Conservation (phyloP, 2,888 invertebrate genomes). For the Cephus pygmeus region DNA sequence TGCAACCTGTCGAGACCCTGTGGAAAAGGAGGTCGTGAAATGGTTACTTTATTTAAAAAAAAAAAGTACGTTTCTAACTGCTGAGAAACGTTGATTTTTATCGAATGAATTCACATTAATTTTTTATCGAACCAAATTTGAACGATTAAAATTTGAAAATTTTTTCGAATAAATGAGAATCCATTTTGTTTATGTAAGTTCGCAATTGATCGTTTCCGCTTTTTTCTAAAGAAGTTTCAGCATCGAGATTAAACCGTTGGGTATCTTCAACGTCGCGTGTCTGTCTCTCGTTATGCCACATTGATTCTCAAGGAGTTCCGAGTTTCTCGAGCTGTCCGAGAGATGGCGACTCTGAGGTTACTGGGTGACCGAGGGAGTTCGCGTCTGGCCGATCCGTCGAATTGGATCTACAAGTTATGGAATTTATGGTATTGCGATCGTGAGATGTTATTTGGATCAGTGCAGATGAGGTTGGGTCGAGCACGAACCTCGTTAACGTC, state of each 20-base stretch:
- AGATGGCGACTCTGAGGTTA: background rate
- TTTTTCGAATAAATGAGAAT: background rate
- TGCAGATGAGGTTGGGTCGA: background rate
- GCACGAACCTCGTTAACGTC: background rate
- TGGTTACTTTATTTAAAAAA: background rate
- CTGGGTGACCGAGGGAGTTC: conserved; percentile 2
- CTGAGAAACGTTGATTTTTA: background rate
- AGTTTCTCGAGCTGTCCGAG: background rate
- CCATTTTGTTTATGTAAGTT: background rate
- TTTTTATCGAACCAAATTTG: background rate
- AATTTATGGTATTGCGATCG: background rate
- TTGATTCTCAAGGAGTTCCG: background rate
- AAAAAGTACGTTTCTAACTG: no score
- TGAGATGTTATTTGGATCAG: background rate
- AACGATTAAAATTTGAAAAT: background rate
- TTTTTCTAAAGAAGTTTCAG: background rate
- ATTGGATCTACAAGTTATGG: background rate
- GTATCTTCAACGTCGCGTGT: conserved; percentile 2
- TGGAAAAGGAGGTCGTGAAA: background rate
- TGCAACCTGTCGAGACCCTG: background rate
- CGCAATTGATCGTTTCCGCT: background rate
- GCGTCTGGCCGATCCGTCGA: background rate
- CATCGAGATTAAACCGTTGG: background rate
- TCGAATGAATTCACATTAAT: background rate
- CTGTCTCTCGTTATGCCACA: background rate